Evolutionary conservation across 1,140 invertebrate species (phyloP), one percentile per base, ranked within the genome.

Genomic region (Drusus annulatus): DNA sequence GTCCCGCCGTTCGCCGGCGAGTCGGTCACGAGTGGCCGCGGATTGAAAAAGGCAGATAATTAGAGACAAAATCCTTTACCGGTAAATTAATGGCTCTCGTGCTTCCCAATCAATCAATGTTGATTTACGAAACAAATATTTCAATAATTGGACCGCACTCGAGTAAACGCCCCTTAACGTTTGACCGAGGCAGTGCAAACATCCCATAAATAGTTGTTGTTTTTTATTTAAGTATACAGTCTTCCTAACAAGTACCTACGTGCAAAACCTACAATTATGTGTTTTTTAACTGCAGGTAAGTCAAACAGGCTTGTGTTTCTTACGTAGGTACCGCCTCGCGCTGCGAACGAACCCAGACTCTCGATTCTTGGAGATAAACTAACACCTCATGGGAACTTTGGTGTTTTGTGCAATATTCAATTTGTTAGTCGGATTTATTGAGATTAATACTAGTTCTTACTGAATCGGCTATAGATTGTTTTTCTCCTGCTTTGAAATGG

Each of bases 1-100:
- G 73, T 75, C 73, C 31, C 73, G 73, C 23, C 52, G 28, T 50
- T 17, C 2, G 56, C 74, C 56, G 56, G 56, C 60, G 28, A 75
- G 74, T 45, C 36, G 74, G 74, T 76, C 74, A 76, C 74, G 74
- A 76, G 31, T 76, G 74, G 31, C 17, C 56, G 56, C 60, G 56
- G 15, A 76, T 76, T 76, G 58, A 76, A 76, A 76, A 76, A 62
- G 63, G 50, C 13, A 17, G 60, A 76, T 76, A 62, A 76, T 76
- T 76, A 63, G 56, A 63, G 74, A 76, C 60, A 21, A 25, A 76
- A 76, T 76, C 74, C 74, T 76, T 76, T 76, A 45, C 74, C 28
- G 28, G 74, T 52, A 51, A 52, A 71, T 71, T 21, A 71, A 71
- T 71, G 28, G 68, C 68, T 17, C 68, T 51, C 68, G 15, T 21